Percentiles rank a stretch among this genome's conserved stretches.
Evolutionary conservation across 2,888 invertebrate genomes (phyloP).

Genomic region (Girardia tigrina): DNA sequence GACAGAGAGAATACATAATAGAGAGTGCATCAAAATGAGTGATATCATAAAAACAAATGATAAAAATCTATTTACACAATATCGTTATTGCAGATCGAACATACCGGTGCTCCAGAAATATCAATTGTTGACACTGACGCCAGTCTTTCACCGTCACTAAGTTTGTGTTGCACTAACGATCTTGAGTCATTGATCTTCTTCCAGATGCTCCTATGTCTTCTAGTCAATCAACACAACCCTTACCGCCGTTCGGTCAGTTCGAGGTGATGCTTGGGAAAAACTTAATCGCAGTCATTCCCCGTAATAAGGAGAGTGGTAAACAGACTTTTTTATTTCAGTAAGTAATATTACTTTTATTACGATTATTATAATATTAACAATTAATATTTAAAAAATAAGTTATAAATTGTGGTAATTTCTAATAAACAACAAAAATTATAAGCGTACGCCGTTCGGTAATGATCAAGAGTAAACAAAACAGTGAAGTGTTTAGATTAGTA

Average conservation of each 20-base stretch:
- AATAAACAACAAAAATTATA: too few species aligned
- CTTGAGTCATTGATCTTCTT: background rate
- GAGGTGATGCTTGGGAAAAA: background rate
- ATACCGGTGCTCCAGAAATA: background rate
- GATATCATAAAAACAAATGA: too few species aligned
- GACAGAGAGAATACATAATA: too few species aligned
- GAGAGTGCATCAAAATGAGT: too few species aligned
- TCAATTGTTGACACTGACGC: background rate
- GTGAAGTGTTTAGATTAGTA: too few species aligned
- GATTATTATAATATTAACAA: too few species aligned
- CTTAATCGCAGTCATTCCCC: background rate
- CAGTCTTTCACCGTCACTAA: background rate
- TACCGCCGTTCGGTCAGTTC: background rate
- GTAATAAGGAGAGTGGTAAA: background rate
- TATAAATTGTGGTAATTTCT: too few species aligned
- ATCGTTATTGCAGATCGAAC: background rate
- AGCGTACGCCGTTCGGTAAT: too few species aligned
- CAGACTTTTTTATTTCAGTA: background rate
- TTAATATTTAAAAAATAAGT: too few species aligned
- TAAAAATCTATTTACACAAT: too few species aligned
- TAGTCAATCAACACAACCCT: background rate
- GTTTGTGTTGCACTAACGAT: background rate
- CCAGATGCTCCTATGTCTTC: background rate
- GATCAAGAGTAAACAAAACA: too few species aligned
- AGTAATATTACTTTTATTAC: too few species aligned